Base-by-base conservation (phyloP, 2,888 invertebrate species). In the Lasius fuliginosus region DNA sequence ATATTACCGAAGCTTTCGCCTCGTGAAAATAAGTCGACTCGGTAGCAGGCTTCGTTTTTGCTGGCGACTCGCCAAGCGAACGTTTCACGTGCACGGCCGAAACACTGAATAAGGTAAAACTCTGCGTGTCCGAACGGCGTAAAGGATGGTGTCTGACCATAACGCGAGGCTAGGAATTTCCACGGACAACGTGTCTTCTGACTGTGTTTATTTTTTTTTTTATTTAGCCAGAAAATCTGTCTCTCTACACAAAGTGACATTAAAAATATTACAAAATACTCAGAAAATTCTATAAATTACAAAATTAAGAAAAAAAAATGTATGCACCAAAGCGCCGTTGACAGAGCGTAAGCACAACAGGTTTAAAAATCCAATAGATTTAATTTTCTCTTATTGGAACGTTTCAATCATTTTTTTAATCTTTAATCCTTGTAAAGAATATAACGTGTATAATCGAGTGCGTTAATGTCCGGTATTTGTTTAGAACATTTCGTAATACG, bases 21-120 rank as follows among this genome's bases (percentile, higher is more conserved):
- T 62, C 85, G 83, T 75, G 90, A 83, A 89, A 88, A 88, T 85
- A 90, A 87, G 89, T 86, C 90, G 84, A 84, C 73, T 71, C 69
- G 90, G 77, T 83, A 83, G 88, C 90, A 73, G 82, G 74, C 85
- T 83, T 84, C 86, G 87, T 79, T 86, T 86, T 88, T 74, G 76
- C 83, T 89, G 89, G 89, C 89, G 67, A 15, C 4, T 15, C 3
- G 89, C 89, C 89, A 87, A 11, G 62, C 33, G 15, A 33, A 42
- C 69, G 46, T 77, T 68, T 87, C 86, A 73, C 83, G 68, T 83
- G 76, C 82, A 58, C 27, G 53, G 23, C 46, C 69, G 74, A 84
- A 81, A 64, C 4, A 74, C 81, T 76, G 75, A 83, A 83, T 83
- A 85, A 84, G 82, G 74, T 33, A 82, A 82, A 81, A 62, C 64